Evolutionary conservation across 1,140 invertebrate genomes (phyloP).

Genomic region (Hesperophylax magnus): DNA sequence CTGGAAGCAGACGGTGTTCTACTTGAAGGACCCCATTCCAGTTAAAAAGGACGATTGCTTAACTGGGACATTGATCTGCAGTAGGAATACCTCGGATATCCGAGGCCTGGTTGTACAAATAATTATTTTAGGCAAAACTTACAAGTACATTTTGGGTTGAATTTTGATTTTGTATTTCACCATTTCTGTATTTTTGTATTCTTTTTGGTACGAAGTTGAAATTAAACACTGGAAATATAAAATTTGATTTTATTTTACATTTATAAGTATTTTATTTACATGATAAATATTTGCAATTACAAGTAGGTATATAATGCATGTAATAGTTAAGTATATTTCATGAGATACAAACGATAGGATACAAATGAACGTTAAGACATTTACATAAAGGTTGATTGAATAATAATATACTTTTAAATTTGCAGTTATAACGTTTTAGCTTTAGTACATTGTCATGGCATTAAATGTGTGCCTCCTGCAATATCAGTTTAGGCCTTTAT

Average conservation of each 20-base stretch:
- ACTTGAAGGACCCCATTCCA: conserved; percentile 81
- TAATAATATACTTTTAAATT: too few species aligned
- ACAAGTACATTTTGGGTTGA: conserved; percentile 68
- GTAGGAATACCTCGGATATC: conserved; percentile 65
- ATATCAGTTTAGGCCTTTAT: conserved; percentile 33
- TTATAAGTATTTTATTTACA: conserved; percentile 48
- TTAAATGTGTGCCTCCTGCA: conserved; percentile 11
- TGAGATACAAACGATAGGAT: not conserved
- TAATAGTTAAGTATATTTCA: conserved; percentile 17
- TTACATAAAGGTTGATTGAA: too few species aligned
- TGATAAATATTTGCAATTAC: conserved; percentile 44
- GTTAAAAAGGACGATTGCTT: conserved; percentile 83
- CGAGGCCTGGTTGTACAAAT: conserved; percentile 65
- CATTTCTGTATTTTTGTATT: conserved; percentile 9
- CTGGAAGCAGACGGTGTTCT: conserved; percentile 97
- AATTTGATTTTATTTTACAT: conserved; percentile 62
- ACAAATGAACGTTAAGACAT: too few species aligned
- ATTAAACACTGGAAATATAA: conserved; percentile 44
- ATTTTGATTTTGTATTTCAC: conserved; percentile 7
- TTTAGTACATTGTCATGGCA: conserved; percentile 29
- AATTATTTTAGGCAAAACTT: conserved; percentile 66
- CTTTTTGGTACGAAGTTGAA: conserved; percentile 12
- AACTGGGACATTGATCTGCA: conserved; percentile 76
- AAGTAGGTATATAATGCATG: conserved; percentile 8
- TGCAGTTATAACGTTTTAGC: not conserved